Evolutionary conservation across 2,888 invertebrate genomes (phyloP).

Genomic region (Parochlus steinenii): DNA sequence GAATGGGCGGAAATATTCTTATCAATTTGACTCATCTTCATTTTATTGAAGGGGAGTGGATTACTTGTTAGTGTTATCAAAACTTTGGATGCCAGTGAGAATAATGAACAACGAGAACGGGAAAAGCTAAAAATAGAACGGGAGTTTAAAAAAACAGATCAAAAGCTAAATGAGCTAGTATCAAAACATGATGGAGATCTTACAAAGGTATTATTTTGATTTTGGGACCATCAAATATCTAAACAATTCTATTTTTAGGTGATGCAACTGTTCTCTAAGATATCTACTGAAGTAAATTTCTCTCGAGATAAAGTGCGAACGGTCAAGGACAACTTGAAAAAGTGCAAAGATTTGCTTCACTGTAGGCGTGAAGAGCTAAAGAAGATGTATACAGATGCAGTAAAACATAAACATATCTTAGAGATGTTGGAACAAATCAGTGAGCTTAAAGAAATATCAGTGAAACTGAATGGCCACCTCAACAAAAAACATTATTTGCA

Average conservation of each 20-base stretch:
- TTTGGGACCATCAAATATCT: conserved; percentile 12
- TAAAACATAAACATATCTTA: conserved; percentile 87
- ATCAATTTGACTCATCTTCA: background rate
- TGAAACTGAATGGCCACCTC: conserved; percentile 7
- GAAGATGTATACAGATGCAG: conserved; percentile 85
- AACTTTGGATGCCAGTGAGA: conserved; percentile 84
- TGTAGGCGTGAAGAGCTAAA: conserved; percentile 85
- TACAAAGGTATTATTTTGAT: conserved; percentile 45
- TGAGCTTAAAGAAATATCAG: conserved; percentile 32
- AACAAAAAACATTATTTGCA: conserved; percentile 62
- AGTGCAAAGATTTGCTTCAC: conserved; percentile 70
- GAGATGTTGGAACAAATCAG: conserved; percentile 72
- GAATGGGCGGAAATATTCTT: conserved; percentile 7
- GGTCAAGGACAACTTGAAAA: conserved; percentile 65
- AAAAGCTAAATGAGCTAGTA: conserved; percentile 72
- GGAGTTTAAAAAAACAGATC: conserved; percentile 84
- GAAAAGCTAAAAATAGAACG: conserved; percentile 88
- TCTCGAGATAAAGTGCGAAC: conserved; percentile 58
- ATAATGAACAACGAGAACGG: conserved; percentile 79
- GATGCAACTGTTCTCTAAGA: conserved; percentile 53
- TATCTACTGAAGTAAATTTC: conserved; percentile 58
- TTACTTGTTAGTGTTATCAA: conserved; percentile 89
- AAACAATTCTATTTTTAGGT: conserved; percentile 21
- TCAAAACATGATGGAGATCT: conserved; percentile 77
- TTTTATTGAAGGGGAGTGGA: conserved; percentile 43